Conservation (phyloP, 2,888 invertebrate genomes). For the Coleophora deauratella region DNA sequence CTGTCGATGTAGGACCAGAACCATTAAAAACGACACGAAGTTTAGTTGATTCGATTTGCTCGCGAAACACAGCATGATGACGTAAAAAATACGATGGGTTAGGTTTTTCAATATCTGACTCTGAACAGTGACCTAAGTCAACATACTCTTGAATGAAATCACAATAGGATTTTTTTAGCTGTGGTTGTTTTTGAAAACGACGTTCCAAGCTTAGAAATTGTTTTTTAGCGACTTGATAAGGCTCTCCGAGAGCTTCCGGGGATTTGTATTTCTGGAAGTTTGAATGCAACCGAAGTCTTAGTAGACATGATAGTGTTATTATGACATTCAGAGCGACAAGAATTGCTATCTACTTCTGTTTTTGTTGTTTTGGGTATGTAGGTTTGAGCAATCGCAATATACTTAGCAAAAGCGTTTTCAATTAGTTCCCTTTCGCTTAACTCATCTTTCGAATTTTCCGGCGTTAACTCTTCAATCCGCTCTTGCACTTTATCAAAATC, state of each 20-base stretch:
- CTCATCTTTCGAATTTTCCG: not conserved
- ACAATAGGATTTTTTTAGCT: constrained; percentile 6
- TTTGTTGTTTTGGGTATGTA: not conserved
- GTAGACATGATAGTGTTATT: not conserved
- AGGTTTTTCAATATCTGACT: not conserved
- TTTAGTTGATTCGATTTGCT: too few relatives aligned
- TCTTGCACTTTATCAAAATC: not conserved
- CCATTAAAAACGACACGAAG: constrained; percentile 14
- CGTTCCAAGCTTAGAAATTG: constrained; percentile 11
- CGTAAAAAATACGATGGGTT: constrained; percentile 21
- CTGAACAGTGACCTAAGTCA: constrained; percentile 9
- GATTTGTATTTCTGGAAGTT: constrained; percentile 6
- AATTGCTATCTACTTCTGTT: not conserved
- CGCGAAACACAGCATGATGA: constrained; percentile 27
- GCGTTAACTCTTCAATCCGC: not conserved
- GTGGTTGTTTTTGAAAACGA: constrained; percentile 5
- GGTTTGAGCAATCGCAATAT: not conserved
- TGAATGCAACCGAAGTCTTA: not conserved
- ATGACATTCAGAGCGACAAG: too few relatives aligned
- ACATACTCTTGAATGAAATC: constrained; percentile 11
- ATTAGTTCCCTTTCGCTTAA: not conserved
- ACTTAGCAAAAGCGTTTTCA: not conserved
- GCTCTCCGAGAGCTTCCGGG: constrained; percentile 10
- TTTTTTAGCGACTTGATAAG: constrained; percentile 6
- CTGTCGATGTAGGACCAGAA: constrained; percentile 19